Conservation (phyloP, 2,113 vertebrate genomes). For the Lycaon pictus region DNA sequence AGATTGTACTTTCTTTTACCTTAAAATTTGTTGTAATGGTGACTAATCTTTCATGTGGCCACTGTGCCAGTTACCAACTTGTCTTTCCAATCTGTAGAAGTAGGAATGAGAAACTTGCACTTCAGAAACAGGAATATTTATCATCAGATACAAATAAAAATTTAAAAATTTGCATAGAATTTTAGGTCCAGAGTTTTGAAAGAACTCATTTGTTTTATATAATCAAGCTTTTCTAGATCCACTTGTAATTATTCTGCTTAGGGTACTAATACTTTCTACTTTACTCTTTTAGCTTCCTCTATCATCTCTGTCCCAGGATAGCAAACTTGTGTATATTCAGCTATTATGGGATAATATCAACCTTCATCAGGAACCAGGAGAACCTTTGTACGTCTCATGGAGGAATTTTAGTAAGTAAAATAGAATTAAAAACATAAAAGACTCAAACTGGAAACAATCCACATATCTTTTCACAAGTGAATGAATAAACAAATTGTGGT, state of each 20-base stretch:
- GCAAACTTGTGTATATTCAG: slow-evolving; percentile 96
- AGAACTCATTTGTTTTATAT: background rate
- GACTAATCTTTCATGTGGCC: background rate
- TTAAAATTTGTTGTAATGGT: background rate
- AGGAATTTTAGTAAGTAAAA: slow-evolving; percentile 94
- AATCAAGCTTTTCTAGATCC: background rate
- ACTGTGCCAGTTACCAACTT: background rate
- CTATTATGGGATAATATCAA: slow-evolving; percentile 99
- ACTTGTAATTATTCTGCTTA: background rate
- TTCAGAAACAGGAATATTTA: slow-evolving; percentile 49
- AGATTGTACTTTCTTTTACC: background rate
- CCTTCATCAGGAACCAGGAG: slow-evolving; percentile 94
- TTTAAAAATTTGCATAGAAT: background rate
- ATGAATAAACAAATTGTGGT: background rate
- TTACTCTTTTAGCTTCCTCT: slow-evolving; percentile 91
- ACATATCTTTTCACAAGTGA: background rate
- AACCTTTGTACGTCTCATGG: slow-evolving; percentile 96
- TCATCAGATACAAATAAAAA: slow-evolving; percentile 52
- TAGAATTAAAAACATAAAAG: background rate
- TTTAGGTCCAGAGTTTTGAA: slow-evolving; percentile 52
- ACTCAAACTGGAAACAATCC: background rate
- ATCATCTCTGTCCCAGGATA: slow-evolving; percentile 95
- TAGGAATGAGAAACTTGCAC: slow-evolving; percentile 12
- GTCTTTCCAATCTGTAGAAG: background rate
- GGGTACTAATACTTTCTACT: slow-evolving; percentile 52